Conservation (phyloP, 2,113 vertebrate genomes). For the Piaya cayana region DNA sequence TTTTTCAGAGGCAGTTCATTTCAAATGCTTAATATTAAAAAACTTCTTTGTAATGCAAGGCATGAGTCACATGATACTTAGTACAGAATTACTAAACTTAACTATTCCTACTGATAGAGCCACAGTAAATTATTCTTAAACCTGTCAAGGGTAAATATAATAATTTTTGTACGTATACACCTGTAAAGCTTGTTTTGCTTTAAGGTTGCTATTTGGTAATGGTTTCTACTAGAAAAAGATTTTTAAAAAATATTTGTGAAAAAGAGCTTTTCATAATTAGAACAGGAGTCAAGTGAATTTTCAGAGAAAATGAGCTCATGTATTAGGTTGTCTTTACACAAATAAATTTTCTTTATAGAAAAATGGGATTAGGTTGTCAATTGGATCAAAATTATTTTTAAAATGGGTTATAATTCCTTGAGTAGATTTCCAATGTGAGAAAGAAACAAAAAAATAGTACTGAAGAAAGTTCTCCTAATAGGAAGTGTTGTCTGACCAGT, state of each 20-base stretch:
- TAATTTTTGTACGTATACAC: neutral
- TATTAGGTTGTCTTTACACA: neutral
- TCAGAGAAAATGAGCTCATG: neutral
- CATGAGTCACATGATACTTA: neutral
- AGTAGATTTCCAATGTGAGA: neutral
- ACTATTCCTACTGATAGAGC: neutral
- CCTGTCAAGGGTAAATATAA: neutral
- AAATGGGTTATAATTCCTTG: neutral
- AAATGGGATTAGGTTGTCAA: neutral
- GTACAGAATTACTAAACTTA: neutral
- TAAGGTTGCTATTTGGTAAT: neutral
- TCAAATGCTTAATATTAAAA: neutral
- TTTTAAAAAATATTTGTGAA: neutral
- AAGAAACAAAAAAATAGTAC: conserved; percentile 1
- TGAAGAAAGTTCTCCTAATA: conserved; percentile 10
- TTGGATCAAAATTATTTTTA: neutral
- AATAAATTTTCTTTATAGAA: neutral
- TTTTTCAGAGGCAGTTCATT: neutral
- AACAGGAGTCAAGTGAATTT: neutral
- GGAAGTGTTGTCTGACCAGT: neutral
- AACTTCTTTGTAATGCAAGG: neutral
- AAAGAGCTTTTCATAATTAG: neutral
- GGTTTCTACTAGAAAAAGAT: neutral
- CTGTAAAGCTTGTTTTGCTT: neutral
- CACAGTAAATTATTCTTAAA: neutral